Evolutionary conservation across 2,888 invertebrate genomes (phyloP), one percentile per base, ranked within the genome.

Genomic region (Zeuzera pyrina): DNA sequence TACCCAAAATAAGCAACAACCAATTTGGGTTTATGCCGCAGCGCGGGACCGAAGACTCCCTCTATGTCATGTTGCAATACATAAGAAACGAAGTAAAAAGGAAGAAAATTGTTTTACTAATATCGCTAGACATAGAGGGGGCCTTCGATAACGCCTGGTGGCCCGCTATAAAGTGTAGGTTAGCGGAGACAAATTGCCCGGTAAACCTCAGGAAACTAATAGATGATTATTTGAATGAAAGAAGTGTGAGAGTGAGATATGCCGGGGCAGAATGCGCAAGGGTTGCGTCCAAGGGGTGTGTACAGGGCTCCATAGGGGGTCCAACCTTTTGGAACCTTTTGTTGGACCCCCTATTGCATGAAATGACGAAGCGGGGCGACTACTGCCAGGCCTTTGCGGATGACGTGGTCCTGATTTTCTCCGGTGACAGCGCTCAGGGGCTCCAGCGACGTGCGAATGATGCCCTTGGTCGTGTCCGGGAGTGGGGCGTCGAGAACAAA

Each of bases 341-440:
- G 11, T 21, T 29, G 12, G 22, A 21, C 15, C 21, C 28, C 6
- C 15, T 16, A 8, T 12, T 16, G 2, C 11, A 5, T 12, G 13
- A 11, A 13, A 11, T 32, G 14, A 13, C 26, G 11, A 10, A 15
- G 10, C 11, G 12, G 7, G 31, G 28, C 11, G 12, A 29, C 4
- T 26, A 35, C 24, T 25, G 25, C 23, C 36, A 36, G 22, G 29
- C 36, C 8, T 36, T 32, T 14, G 32, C 32, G 10, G 36, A 29
- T 15, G 33, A 33, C 15, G 14, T 32, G 2, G 31, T 36, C n/a
- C 30, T 36, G 15, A 19, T 33, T 4, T 23, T 16, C 23, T 12
- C 29, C n/a, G 19, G 11, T 5, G 8, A n/a, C n/a, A n/a, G n/a
- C n/a, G n/a, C n/a, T n/a, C n/a, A n/a, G n/a, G n/a, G n/a, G n/a